Conservation (phyloP, 92 coral and sea anemone genomes). For the Pocillopora grandis region DNA sequence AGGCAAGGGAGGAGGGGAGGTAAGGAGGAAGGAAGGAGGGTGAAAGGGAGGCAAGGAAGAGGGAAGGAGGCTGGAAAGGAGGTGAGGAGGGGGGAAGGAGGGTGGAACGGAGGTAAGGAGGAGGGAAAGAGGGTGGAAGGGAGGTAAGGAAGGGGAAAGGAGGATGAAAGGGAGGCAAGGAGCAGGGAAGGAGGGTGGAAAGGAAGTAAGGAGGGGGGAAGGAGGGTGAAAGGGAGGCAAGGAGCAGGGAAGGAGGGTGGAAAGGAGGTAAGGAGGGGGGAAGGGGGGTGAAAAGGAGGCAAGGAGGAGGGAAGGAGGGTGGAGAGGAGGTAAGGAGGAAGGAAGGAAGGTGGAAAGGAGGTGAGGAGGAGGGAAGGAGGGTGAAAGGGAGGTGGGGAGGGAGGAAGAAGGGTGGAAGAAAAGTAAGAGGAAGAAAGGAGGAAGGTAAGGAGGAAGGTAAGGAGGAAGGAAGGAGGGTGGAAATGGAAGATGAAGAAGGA, state of each 20-base stretch:
- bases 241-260: background rate
- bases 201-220: no score
- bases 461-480: background rate
- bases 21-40: background rate
- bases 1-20: background rate
- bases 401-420: background rate
- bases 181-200: no score
- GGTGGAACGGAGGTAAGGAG: background rate
- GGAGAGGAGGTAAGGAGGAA: background rate
- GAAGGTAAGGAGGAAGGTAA: background rate
- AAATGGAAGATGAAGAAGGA: no score
- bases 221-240: no score
- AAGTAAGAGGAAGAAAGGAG: background rate
- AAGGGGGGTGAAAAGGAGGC: background rate
- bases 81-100: background rate
- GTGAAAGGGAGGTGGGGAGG: background rate
- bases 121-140: no score
- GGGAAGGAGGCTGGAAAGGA: background rate
- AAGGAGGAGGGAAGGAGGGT: no score
- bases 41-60: background rate
- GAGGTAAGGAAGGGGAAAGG: no score
- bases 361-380: background rate
- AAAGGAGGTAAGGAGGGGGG: no score
- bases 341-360: background rate
- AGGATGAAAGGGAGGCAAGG: no score